A percentile compares a stretch with the other conserved stretches of the same genome.
These are phyloP conservation scores for Oostethus manadensis DNA, from an alignment of 2,113 vertebrate genomes.

Conservation along the genomic window DNA sequence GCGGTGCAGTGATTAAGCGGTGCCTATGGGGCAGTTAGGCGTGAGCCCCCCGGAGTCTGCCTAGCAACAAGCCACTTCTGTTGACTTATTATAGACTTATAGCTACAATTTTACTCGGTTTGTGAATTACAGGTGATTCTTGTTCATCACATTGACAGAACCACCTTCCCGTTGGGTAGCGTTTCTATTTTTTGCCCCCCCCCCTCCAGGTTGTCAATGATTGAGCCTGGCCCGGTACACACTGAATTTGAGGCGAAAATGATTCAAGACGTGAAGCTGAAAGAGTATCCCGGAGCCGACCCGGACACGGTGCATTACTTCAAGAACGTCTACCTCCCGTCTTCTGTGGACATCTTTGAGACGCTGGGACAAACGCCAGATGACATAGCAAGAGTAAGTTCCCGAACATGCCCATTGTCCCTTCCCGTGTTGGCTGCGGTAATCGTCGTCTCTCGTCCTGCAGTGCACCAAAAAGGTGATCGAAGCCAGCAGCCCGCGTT, in stretches of 20 bases:
- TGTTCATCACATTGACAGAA: too few relatives aligned
- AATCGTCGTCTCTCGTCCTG: slow-evolving; percentile 3
- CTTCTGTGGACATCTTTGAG: slow-evolving; percentile 70
- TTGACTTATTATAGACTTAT: too few relatives aligned
- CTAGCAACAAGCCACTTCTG: too few relatives aligned
- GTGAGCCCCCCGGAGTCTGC: too few relatives aligned
- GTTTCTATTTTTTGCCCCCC: neutral
- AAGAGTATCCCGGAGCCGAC: slow-evolving; percentile 62
- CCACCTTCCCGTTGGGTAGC: too few relatives aligned
- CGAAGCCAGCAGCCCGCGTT: slow-evolving; percentile 73
- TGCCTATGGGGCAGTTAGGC: too few relatives aligned
- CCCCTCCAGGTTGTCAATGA: slow-evolving; percentile 65
- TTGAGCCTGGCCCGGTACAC: slow-evolving; percentile 74
- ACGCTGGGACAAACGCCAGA: slow-evolving; percentile 71
- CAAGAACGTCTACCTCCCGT: slow-evolving; percentile 73
- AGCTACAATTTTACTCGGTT: too few relatives aligned
- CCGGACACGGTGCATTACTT: slow-evolving; percentile 68
- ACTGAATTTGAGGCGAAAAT: slow-evolving; percentile 77
- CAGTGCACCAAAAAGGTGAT: slow-evolving; percentile 80
- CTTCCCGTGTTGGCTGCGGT: too few relatives aligned
- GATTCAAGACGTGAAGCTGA: slow-evolving; percentile 67
- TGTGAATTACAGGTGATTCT: too few relatives aligned
- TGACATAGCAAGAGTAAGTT: slow-evolving; percentile 68
- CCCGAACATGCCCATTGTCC: too few relatives aligned
- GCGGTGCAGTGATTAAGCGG: too few relatives aligned